phyloP scores from a whole-genome alignment of 2,113 vertebrate genomes.

The Petaurus breviceps region DNA sequence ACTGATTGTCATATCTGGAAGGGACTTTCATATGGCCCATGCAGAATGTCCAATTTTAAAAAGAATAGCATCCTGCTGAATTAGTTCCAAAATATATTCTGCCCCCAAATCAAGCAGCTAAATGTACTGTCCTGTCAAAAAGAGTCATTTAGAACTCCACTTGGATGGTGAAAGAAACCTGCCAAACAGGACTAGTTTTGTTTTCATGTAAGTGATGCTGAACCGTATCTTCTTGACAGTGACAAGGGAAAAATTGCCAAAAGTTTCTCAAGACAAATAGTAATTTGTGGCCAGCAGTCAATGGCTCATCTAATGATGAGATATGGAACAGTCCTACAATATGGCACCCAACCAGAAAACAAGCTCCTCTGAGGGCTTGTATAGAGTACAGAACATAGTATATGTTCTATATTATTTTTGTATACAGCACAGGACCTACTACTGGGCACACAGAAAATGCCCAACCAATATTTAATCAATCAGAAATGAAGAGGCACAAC shows the following conservation, averaged over 20 bases:
- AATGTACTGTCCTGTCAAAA: background rate
- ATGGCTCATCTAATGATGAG: background rate
- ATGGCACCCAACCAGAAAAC: background rate
- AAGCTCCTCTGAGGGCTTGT: background rate
- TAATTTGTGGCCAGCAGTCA: background rate
- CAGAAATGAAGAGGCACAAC: background rate
- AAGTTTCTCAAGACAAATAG: background rate
- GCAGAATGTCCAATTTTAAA: background rate
- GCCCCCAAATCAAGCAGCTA: background rate
- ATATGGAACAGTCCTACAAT: background rate
- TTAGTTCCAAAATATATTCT: background rate
- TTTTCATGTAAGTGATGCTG: background rate
- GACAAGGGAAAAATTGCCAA: background rate
- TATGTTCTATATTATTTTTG: background rate
- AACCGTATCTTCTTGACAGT: background rate
- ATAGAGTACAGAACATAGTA: no score
- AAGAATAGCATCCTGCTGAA: background rate
- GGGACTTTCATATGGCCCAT: background rate
- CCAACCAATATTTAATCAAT: background rate
- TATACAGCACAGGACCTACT: background rate
- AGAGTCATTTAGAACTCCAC: background rate
- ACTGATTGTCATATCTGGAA: background rate
- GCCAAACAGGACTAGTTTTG: background rate
- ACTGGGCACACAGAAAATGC: background rate
- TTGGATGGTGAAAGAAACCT: background rate